Evolutionary conservation across 1,140 invertebrate genomes (phyloP).

Genomic region (Ostrea denselamellosa): DNA sequence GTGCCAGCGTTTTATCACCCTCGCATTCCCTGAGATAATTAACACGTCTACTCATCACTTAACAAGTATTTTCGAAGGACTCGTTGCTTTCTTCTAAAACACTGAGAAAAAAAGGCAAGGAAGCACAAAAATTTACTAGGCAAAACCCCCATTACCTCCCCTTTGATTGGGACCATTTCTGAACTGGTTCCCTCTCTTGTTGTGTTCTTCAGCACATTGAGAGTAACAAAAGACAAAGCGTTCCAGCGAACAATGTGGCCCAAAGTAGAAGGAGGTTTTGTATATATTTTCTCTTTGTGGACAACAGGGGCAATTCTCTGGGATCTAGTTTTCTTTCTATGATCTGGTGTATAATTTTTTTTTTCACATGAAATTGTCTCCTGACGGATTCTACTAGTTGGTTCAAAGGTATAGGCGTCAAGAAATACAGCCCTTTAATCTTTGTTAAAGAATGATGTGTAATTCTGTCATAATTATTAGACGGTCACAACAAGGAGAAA

Average conservation of each 20-base stretch:
- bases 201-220: background rate
- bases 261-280: constrained; percentile 3
- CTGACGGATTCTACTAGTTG: background rate
- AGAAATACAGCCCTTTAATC: background rate
- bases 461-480: constrained; percentile 23
- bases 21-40: background rate
- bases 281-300: background rate
- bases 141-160: background rate
- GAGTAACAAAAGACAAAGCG: background rate
- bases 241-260: background rate
- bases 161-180: background rate
- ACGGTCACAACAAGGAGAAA: constrained; percentile 10
- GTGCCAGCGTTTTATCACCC: background rate
- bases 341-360: constrained; percentile 5
- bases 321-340: background rate
- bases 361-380: background rate
- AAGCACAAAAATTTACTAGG: background rate
- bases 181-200: background rate
- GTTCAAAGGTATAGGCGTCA: constrained; percentile 10
- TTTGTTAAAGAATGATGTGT: constrained; percentile 13
- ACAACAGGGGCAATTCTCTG: background rate
- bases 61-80: background rate
- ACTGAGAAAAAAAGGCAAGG: background rate
- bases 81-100: background rate
- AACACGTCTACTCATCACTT: background rate